Conservation (phyloP, 2,797 vertebrate genomes). For the Squalus acanthias region DNA sequence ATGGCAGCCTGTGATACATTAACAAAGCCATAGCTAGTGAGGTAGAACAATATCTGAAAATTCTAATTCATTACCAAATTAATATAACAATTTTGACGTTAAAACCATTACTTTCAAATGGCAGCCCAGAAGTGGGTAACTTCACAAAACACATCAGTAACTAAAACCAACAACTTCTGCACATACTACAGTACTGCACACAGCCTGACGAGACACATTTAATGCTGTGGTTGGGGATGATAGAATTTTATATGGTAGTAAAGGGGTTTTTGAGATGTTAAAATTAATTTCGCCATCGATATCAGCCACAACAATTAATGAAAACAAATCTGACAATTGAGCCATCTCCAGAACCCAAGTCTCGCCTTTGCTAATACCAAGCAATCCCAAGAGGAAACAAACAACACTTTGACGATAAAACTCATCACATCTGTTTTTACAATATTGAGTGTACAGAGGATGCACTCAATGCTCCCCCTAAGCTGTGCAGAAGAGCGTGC, state of each 20-base stretch:
- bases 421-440: neutral
- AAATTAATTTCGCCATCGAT: neutral
- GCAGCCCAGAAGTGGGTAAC: neutral
- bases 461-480: neutral
- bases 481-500: no score
- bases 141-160: neutral
- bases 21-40: neutral
- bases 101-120: neutral
- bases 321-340: neutral
- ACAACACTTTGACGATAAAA: neutral
- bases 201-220: neutral
- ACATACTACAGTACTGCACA: neutral
- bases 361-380: neutral
- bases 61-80: slow-evolving; percentile 2
- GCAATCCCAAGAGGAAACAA: neutral
- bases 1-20: slow-evolving; percentile 73
- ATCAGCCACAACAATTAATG: neutral
- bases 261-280: neutral
- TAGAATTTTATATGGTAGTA: neutral
- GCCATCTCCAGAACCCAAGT: neutral
- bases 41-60: neutral
- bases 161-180: neutral
- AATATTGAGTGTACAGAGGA: neutral
- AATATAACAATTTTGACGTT: neutral
- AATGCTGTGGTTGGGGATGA: neutral